phyloP scores from a whole-genome alignment of 2,797 vertebrate genomes.

The Ctenopoma kingsleyae region DNA sequence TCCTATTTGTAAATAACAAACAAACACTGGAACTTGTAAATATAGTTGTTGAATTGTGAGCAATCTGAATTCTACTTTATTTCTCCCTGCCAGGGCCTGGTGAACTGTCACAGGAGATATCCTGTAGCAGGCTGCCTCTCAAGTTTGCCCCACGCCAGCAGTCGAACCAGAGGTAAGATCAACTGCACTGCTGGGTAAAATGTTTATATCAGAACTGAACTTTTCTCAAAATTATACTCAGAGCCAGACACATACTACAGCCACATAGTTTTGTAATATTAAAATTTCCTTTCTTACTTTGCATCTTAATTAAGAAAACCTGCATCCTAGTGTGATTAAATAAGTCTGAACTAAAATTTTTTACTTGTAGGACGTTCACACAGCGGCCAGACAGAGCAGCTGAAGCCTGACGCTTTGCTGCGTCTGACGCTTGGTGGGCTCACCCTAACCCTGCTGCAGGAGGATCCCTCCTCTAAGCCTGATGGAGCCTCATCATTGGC shows the following conservation, averaged over 20 bases:
- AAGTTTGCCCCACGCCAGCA: constrained; percentile 77
- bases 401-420: constrained; percentile 88
- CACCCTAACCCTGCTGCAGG: constrained; percentile 89
- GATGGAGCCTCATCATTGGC: constrained; percentile 69
- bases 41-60: not conserved
- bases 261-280: too few relatives aligned
- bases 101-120: constrained; percentile 85
- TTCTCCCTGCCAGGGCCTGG: constrained; percentile 74
- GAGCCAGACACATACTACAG: too few relatives aligned
- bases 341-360: not conserved
- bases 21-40: constrained; percentile 1
- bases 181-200: not conserved
- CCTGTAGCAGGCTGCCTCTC: constrained; percentile 85
- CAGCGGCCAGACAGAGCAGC: constrained; percentile 79
- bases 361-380: constrained; percentile 81
- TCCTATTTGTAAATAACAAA: too few relatives aligned
- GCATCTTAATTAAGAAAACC: not conserved
- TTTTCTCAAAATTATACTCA: too few relatives aligned
- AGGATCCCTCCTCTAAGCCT: constrained; percentile 66
- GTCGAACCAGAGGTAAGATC: constrained; percentile 70
- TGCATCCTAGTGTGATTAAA: not conserved
- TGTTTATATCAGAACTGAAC: constrained; percentile 3
- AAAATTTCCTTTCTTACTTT: not conserved
- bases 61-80: not conserved
- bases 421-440: constrained; percentile 89